These are phyloP conservation scores for Harpegnathos saltator DNA, from an alignment of 1,140 invertebrate genomes.

Conservation along the genomic window DNA sequence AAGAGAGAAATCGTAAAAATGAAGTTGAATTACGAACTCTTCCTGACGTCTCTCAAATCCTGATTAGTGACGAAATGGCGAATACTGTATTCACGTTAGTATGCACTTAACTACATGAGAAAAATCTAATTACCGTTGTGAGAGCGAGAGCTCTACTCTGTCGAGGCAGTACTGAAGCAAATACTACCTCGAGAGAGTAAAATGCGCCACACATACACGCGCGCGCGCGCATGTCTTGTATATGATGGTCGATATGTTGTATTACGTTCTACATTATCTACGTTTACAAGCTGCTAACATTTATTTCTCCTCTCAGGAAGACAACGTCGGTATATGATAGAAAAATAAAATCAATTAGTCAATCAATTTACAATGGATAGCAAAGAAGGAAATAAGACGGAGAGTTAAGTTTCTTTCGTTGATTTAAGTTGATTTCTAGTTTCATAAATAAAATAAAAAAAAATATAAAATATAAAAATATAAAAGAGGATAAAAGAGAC, in stretches of 20 bases:
- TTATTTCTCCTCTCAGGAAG: background rate
- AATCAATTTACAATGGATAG: conserved; percentile 15
- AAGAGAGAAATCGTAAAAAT: background rate
- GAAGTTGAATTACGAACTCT: background rate
- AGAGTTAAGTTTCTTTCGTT: too few relatives aligned
- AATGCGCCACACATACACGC: too few relatives aligned
- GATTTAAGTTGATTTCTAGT: too few relatives aligned
- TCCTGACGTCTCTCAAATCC: too few relatives aligned
- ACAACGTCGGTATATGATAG: background rate
- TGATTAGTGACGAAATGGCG: background rate
- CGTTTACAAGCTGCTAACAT: conserved; percentile 9
- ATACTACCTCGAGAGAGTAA: background rate
- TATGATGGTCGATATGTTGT: background rate
- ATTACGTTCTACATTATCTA: conserved; percentile 13
- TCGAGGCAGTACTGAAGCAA: background rate
- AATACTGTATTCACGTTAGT: background rate
- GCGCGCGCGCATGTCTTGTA: too few relatives aligned
- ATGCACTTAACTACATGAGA: background rate
- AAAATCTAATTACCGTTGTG: conserved; percentile 61
- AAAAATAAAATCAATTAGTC: conserved; percentile 19
- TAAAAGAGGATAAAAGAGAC: too few relatives aligned
- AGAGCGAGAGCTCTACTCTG: conserved; percentile 27
- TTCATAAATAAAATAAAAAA: too few relatives aligned
- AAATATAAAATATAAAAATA: too few relatives aligned
- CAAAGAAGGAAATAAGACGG: background rate